Base-by-base conservation (phyloP, 2,888 invertebrate genomes). In the Ochlodes sylvanus region DNA sequence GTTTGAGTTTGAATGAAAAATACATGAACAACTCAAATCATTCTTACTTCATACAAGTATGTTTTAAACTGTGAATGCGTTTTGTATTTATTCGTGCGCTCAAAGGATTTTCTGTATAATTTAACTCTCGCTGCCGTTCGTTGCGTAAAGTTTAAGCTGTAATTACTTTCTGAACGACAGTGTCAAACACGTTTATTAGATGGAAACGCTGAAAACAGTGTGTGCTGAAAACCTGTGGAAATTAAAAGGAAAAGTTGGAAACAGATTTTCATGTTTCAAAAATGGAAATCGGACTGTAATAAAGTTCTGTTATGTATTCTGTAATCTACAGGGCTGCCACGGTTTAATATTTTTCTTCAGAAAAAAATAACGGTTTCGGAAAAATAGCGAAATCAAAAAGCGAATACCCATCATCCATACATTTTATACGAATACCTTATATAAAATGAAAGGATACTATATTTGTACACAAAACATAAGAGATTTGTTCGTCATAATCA, bases 131-230 rank as follows among this genome's bases (percentile, higher is more conserved):
- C 21, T 19, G 52, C 62, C n/a, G 10, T 41, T 52, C 38, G 62
- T 41, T 54, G 38, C 41, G 62, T 62, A 62, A 41, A 41, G 62
- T 54, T 54, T 34, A 21, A 62, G 52, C 19, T 62, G 19, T 62
- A 62, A 62, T 62, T 62, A 41, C 62, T 62, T 62, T 38, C n/a
- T 50, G 47, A n/a, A n/a, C 17, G 17, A 0, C 61, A 32, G 47
- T 6, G 27, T 47, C 15, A 17, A 52, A 52, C 41, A 54, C 14
- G 15, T 62, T 61, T 61, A 52, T 54, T 21, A 7, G 21, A 62
- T 62, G 9, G 42, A 47, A 15, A 5, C 6, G 17, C 15, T 21
- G 21, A 62, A 62, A 62, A 62, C 62, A 54, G 17, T 47, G 15
- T 15, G n/a, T n/a, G n/a, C n/a, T n/a, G n/a, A n/a, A n/a, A n/a